These are phyloP conservation scores for Pristionchus japonicus DNA, from an alignment of 2,888 invertebrate species.

Conservation along the genomic window DNA sequence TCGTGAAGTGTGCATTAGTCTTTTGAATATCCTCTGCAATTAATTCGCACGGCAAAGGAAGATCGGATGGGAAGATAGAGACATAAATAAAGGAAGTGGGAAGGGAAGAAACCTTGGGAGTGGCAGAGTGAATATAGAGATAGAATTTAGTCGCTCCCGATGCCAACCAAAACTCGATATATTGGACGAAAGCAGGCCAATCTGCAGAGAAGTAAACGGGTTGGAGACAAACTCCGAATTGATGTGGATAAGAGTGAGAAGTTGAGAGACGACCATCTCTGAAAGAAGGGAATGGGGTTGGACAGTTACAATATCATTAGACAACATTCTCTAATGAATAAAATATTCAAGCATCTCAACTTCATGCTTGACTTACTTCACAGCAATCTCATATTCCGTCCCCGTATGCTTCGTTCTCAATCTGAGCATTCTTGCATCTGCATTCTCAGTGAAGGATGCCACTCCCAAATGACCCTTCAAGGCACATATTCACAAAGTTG, in stretches of 20 bases:
- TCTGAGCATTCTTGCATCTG: not conserved
- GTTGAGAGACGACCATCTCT: slow-evolving; percentile 23
- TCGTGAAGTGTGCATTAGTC: not conserved
- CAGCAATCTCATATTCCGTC: slow-evolving; percentile 7
- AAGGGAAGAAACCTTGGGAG: slow-evolving; percentile 10
- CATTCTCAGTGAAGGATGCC: not conserved
- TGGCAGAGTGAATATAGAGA: slow-evolving; percentile 40
- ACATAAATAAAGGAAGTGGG: not conserved
- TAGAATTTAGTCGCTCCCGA: slow-evolving; percentile 42
- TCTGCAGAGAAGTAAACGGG: slow-evolving; percentile 41
- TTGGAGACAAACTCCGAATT: slow-evolving; percentile 44
- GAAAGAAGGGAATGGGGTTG: not conserved
- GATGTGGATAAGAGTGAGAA: not conserved
- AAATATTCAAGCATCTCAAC: too few species aligned
- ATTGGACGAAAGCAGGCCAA: slow-evolving; percentile 34
- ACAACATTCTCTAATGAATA: too few species aligned
- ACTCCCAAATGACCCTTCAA: slow-evolving; percentile 31
- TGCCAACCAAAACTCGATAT: slow-evolving; percentile 45
- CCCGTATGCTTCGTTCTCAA: slow-evolving; percentile 16
- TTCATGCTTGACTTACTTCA: not conserved
- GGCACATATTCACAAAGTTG: not conserved
- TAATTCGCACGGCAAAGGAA: not conserved
- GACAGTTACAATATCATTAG: too few species aligned
- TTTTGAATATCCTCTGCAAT: not conserved
- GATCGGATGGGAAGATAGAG: not conserved